Evolutionary conservation across 2,888 invertebrate species (phyloP), one percentile per base, ranked within the genome.

Genomic region (Drosophila birchii): DNA sequence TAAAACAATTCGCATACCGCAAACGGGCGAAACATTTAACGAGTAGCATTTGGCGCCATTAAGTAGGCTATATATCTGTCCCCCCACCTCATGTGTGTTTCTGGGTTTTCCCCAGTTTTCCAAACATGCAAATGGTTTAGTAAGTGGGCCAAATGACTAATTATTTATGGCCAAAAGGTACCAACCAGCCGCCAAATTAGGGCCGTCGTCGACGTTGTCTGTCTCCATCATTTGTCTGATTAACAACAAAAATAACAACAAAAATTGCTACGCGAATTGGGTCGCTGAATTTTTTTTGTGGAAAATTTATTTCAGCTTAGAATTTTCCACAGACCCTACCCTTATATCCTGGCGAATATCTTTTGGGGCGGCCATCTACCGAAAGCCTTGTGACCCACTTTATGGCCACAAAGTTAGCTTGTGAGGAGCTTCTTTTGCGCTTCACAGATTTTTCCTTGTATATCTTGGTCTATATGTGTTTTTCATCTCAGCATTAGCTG

Each of bases 61-160:
- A 88, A 85, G 78, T 78, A 88, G 82, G 82, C 82, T 72, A 81
- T 51, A 64, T 79, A 64, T 75, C 56, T 72, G 49, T 55, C 43
- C 61, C 34, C 34, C 11, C 11, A 3, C 11, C 11, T 4, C 12
- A 12, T 12, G 34, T 34, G 34, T 58, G 43, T 34, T n/a, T n/a
- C n/a, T n/a, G n/a, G n/a, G 20, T 57, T 61, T n/a, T 20, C 36
- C 45, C 69, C 56, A 20, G 49, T 56, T 79, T 80, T 75, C 57
- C 75, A 77, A 70, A 78, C 82, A 87, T 87, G 86, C 77, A 81
- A 82, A 82, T 87, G 79, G 62, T 51, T 71, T 61, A 74, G 70
- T 75, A 84, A 75, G 77, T 77, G 68, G 63, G 78, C 71, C 70
- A 70, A 81, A 68, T 70, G 68, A 73, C 85, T 81, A 82, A 82